A percentile compares a stretch with the other conserved stretches of the same genome.
Conservation (phyloP, 2,888 invertebrate genomes). For the Holacanthella duospinosa region DNA sequence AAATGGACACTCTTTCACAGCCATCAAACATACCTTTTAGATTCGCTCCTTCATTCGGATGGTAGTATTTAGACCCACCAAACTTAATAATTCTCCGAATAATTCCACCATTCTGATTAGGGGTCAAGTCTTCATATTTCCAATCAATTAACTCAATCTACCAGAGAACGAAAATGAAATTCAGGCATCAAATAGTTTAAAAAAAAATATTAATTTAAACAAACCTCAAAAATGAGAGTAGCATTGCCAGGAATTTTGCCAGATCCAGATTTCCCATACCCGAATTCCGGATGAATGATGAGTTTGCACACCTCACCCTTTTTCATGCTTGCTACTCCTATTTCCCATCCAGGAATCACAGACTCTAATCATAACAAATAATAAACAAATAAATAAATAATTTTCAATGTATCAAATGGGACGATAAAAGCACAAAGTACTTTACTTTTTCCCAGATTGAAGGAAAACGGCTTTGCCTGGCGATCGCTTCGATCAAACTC, state of each 20-base stretch:
- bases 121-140: constrained; percentile 79
- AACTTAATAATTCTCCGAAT: constrained; percentile 57
- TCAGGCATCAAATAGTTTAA: background rate
- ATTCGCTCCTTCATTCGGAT: constrained; percentile 69
- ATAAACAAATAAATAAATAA: constrained; percentile 16
- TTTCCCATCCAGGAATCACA: constrained; percentile 91
- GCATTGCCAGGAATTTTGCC: constrained; percentile 82
- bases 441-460: constrained; percentile 72
- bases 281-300: constrained; percentile 79
- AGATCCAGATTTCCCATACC: constrained; percentile 73
- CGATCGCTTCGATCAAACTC: constrained; percentile 86
- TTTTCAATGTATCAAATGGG: no score
- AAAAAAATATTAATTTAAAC: constrained; percentile 23
- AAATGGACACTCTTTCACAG: background rate
- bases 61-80: constrained; percentile 55
- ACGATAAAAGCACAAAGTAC: no score
- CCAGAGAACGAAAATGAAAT: constrained; percentile 28
- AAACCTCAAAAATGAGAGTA: constrained; percentile 77
- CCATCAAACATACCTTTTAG: constrained; percentile 71
- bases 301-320: constrained; percentile 72
- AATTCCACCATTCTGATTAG: constrained; percentile 71
- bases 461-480: constrained; percentile 71
- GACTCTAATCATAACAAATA: constrained; percentile 49
- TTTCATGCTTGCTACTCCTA: constrained; percentile 88
- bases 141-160: constrained; percentile 73